Conservation (phyloP, 2,113 vertebrate genomes). For the Dunckerocampus dactyliophorus region DNA sequence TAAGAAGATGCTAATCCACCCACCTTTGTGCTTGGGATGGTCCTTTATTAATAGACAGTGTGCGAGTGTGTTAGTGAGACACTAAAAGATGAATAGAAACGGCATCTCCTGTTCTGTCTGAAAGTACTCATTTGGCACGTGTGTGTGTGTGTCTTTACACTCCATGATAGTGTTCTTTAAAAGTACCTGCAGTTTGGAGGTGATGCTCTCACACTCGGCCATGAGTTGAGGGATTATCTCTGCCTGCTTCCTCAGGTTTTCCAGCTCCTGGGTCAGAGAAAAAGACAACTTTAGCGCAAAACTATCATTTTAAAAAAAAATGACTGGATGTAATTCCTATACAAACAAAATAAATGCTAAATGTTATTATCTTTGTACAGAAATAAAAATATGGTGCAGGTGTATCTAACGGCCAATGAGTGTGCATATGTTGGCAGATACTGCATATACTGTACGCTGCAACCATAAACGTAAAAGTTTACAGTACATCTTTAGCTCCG, state of each 20-base stretch:
- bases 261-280: constrained; percentile 77
- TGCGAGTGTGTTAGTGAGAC: constrained; percentile 25
- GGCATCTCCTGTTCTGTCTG: no score
- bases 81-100: constrained; percentile 40
- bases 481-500: no score
- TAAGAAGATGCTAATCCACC: constrained; percentile 31
- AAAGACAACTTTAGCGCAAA: background rate
- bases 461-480: no score
- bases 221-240: constrained; percentile 94
- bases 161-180: background rate
- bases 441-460: no score
- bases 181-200: constrained; percentile 85
- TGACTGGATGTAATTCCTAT: no score
- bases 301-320: background rate
- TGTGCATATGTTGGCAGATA: no score
- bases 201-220: constrained; percentile 87
- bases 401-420: no score
- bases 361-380: no score
- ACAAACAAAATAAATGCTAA: no score
- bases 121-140: background rate
- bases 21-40: constrained; percentile 6
- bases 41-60: constrained; percentile 37
- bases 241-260: constrained; percentile 90
- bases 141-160: background rate
- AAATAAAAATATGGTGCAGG: no score